Evolutionary conservation across 2,888 invertebrate species (phyloP).

Genomic region (Cephus rjabovi): DNA sequence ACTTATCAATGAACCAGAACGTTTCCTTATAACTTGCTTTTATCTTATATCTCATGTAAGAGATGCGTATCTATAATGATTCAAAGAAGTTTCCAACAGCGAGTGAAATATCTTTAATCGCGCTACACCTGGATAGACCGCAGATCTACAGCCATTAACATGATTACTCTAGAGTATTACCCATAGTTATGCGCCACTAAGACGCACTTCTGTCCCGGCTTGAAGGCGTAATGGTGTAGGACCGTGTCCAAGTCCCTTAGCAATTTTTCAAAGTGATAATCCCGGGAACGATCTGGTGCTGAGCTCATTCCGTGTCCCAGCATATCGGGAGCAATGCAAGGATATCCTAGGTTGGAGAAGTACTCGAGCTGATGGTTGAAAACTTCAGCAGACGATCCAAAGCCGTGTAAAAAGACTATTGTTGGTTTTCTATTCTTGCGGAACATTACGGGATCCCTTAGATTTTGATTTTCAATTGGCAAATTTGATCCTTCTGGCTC

Average conservation of each 20-base stretch:
- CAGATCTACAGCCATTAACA: neutral
- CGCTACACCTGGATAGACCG: neutral
- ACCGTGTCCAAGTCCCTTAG: slow-evolving; percentile 71
- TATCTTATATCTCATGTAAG: neutral
- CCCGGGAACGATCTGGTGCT: slow-evolving; percentile 69
- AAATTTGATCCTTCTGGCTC: slow-evolving; percentile 24
- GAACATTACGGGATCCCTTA: slow-evolving; percentile 40
- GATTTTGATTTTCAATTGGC: slow-evolving; percentile 19
- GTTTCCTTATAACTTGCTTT: neutral
- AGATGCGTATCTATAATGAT: neutral
- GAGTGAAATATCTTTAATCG: neutral
- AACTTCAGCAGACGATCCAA: slow-evolving; percentile 74
- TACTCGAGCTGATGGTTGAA: slow-evolving; percentile 73
- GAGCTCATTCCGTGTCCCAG: slow-evolving; percentile 77
- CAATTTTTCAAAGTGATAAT: slow-evolving; percentile 73
- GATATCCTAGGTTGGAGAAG: slow-evolving; percentile 72
- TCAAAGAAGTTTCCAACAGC: neutral
- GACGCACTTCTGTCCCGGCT: slow-evolving; percentile 70
- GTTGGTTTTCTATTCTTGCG: slow-evolving; percentile 66
- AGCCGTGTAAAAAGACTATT: slow-evolving; percentile 76
- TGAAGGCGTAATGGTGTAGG: slow-evolving; percentile 73
- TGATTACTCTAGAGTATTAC: slow-evolving; percentile 61
- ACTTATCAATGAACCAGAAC: neutral
- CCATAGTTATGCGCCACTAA: slow-evolving; percentile 78
- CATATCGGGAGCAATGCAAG: slow-evolving; percentile 76